Evolutionary conservation across 2,113 vertebrate genomes (phyloP).

Genomic region (cattle (Bos taurus)): ARS-UCD2.0 NC_037334.1:72098001-72098500

Average conservation of each 20-base stretch:
- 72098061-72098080: background rate
- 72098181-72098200: background rate
- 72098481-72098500: background rate
- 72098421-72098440: accelerated
- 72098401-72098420: background rate
- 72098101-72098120: background rate
- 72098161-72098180: background rate
- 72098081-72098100: background rate
- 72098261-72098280: background rate
- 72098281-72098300: background rate
- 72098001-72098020: background rate
- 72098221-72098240: background rate
- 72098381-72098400: background rate
- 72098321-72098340: background rate
- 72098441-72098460: background rate
- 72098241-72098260: background rate
- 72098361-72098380: accelerated
- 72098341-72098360: background rate
- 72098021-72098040: background rate
- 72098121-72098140: background rate
- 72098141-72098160: background rate
- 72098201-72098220: background rate
- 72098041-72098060: background rate
- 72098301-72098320: background rate
- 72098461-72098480: background rate